Evolutionary conservation across 1,140 invertebrate genomes (phyloP), one percentile per base, ranked within the genome.

Genomic region (Varroa destructor): DNA sequence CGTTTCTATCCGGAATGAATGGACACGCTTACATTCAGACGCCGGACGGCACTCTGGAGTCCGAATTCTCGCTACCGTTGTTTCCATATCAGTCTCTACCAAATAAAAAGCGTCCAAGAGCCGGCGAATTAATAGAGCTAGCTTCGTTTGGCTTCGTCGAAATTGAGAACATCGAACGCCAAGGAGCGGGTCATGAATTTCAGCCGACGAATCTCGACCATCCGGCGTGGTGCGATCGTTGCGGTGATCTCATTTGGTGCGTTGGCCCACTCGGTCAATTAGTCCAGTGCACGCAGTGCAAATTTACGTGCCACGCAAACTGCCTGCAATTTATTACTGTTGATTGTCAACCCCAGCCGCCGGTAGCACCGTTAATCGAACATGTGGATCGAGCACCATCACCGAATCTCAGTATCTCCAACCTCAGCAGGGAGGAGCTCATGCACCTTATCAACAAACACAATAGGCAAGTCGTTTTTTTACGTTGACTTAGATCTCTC

Each of bases 201-300:
- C 70, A 74, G 56, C 57, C 72, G 46, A 71, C 74, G 46, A 72
- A 74, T 36, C 70, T 81, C 71, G 76, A 76, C 42, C 78, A 81
- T 73, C 81, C 82, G 2, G 82, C 81, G 1, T 83, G 81, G 81
- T 83, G 82, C 77, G 82, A 83, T 74, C 78, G 81, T 70, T 83
- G 82, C 75, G 81, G 80, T 0, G 82, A 83, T 75, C 82, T 83
- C 71, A 82, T 83, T 57, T 83, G 81, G 81, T 81, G 81, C 43
- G 74, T 81, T 12, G 61, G 61, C 40, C 3, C 4, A 8, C 40
- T 67, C 40, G 61, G 61, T 2, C 61, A 67, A 46, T 8, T 67
- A 40, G 61, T 46, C 2, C 61, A 67, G 36, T 67, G 61, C 37
- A 67, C 40, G 40, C 40, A 40, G 37, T 67, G 61, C 37, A 67